These are phyloP conservation scores for Danio jaintianensis DNA, from an alignment of 2,797 vertebrate genomes.

Conservation along the genomic window DNA sequence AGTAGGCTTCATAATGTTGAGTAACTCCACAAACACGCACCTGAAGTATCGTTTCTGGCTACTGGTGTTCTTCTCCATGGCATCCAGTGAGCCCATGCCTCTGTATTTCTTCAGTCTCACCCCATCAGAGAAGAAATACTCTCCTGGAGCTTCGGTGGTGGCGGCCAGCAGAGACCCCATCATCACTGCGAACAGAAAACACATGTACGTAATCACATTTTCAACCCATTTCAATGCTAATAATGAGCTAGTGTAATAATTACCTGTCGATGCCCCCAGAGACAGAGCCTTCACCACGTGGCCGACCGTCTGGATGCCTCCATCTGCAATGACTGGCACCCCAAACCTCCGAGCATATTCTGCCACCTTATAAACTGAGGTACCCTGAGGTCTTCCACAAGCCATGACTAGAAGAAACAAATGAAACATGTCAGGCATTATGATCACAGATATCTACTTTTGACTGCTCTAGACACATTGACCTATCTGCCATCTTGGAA, in stretches of 20 bases:
- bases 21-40: slow-evolving; percentile 74
- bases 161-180: slow-evolving; percentile 85
- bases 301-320: slow-evolving; percentile 84
- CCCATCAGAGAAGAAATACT: slow-evolving; percentile 86
- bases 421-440: neutral
- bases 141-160: slow-evolving; percentile 83
- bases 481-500: no score
- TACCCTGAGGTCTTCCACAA: slow-evolving; percentile 84
- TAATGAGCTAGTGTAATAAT: neutral
- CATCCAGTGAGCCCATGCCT: slow-evolving; percentile 84
- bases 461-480: no score
- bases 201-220: neutral
- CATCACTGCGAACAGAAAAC: slow-evolving; percentile 75
- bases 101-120: slow-evolving; percentile 86
- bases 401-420: slow-evolving; percentile 77
- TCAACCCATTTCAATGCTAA: neutral
- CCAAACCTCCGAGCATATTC: slow-evolving; percentile 84
- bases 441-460: neutral
- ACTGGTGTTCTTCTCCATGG: slow-evolving; percentile 84
- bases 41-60: slow-evolving; percentile 86
- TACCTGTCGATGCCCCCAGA: slow-evolving; percentile 84
- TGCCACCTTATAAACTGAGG: slow-evolving; percentile 84
- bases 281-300: slow-evolving; percentile 85
- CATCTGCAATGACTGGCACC: slow-evolving; percentile 83
- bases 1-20: neutral